phyloP scores from a whole-genome alignment of 2,888 invertebrate genomes.

The Eupithecia dodoneata region DNA sequence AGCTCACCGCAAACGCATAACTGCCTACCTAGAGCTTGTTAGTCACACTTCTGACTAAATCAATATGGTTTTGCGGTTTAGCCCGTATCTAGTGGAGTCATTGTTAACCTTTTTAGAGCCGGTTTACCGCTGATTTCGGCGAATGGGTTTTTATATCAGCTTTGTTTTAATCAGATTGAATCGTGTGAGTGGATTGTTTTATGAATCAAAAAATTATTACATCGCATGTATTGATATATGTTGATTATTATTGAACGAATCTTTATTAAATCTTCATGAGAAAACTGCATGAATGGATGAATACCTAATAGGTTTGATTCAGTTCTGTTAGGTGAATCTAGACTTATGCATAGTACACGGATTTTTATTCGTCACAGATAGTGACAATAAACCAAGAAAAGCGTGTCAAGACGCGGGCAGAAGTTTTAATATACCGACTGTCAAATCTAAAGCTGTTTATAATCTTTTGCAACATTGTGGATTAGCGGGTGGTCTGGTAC shows the following conservation, averaged over 20 bases:
- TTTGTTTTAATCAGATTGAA: constrained; percentile 25
- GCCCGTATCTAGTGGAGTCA: constrained; percentile 49
- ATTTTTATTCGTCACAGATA: neutral
- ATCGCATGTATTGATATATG: neutral
- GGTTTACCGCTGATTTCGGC: constrained; percentile 58
- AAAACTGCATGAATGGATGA: neutral
- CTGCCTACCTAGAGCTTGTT: constrained; percentile 39
- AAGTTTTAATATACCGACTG: neutral
- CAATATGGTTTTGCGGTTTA: constrained; percentile 52
- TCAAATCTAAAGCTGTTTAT: neutral
- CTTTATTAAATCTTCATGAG: neutral
- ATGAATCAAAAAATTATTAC: neutral
- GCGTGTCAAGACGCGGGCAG: neutral
- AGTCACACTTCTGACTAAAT: constrained; percentile 63
- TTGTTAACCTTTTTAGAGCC: constrained; percentile 63
- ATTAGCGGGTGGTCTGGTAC: constrained; percentile 56
- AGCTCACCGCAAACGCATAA: constrained; percentile 30
- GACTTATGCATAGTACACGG: neutral
- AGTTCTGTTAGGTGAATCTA: neutral
- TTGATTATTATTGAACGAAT: no score
- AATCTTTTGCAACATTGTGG: constrained; percentile 11
- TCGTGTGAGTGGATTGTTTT: neutral
- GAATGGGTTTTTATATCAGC: constrained; percentile 57
- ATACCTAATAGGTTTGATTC: neutral
- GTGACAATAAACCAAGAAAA: neutral